phyloP scores from a whole-genome alignment of 1,140 invertebrate genomes.

The Lasaia peninsularis region DNA sequence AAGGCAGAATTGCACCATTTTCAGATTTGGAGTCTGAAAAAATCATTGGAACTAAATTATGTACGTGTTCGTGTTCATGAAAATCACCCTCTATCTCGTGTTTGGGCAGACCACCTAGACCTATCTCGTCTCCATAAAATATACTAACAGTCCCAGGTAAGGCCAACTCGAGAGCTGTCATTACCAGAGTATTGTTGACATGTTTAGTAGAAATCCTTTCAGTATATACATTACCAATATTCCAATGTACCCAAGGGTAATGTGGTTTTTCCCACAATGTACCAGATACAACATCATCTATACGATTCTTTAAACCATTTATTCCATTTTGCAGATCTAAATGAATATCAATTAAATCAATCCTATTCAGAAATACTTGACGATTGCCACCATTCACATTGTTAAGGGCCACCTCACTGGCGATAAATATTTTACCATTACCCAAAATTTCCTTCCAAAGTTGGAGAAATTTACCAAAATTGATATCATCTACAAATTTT shows the following conservation, averaged over 20 bases:
- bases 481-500: conserved; percentile 63
- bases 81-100: conserved; percentile 77
- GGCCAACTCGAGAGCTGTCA: conserved; percentile 83
- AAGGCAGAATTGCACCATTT: conserved; percentile 70
- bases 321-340: conserved; percentile 80
- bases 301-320: conserved; percentile 76
- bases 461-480: conserved; percentile 75
- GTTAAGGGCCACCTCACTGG: conserved; percentile 79
- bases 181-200: conserved; percentile 80
- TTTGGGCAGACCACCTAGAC: conserved; percentile 77
- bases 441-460: conserved; percentile 83
- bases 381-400: conserved; percentile 54
- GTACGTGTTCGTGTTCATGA: conserved; percentile 79
- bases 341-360: conserved; percentile 85
- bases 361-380: conserved; percentile 78
- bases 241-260: conserved; percentile 88
- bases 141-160: conserved; percentile 88
- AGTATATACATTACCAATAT: conserved; percentile 80
- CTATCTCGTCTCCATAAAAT: conserved; percentile 88
- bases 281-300: conserved; percentile 77
- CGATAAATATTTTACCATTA: conserved; percentile 81
- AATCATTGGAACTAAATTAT: conserved; percentile 83
- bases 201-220: conserved; percentile 78
- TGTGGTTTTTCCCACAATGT: conserved; percentile 79
- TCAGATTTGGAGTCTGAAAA: conserved; percentile 61